These are phyloP conservation scores for Aptenodytes patagonicus DNA, from an alignment of 2,113 vertebrate genomes.

Conservation along the genomic window DNA sequence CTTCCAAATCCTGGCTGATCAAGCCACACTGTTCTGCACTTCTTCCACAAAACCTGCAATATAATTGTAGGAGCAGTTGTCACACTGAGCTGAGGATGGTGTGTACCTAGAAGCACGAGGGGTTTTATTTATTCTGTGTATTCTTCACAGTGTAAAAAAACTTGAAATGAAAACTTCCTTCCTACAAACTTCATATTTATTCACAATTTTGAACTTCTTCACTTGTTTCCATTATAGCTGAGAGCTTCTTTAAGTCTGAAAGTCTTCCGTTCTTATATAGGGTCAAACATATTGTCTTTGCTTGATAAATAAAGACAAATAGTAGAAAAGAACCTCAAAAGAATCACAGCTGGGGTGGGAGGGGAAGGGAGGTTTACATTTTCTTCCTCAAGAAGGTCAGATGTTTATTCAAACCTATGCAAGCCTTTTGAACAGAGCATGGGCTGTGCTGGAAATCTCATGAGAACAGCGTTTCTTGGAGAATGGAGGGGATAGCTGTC, in stretches of 20 bases:
- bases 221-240: not conserved
- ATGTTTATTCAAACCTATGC: slow-evolving; percentile 43
- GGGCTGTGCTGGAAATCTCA: slow-evolving; percentile 9
- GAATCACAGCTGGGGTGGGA: not conserved
- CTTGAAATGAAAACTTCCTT: not conserved
- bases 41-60: not conserved
- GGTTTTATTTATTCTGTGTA: not conserved
- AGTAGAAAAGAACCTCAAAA: slow-evolving; percentile 20
- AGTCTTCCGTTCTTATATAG: not conserved
- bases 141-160: not conserved
- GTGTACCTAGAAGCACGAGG: not conserved
- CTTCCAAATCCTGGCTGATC: not conserved
- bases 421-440: slow-evolving; percentile 14
- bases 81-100: not conserved
- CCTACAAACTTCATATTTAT: not conserved
- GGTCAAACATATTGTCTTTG: not conserved
- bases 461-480: not conserved
- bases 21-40: not conserved
- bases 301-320: slow-evolving; percentile 38
- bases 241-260: not conserved
- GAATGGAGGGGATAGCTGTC: not conserved
- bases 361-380: slow-evolving; percentile 8
- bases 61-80: not conserved
- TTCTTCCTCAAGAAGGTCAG: slow-evolving; percentile 1
- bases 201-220: not conserved